Percentiles rank a stretch among this genome's conserved stretches.
phyloP scores from a whole-genome alignment of 2,888 invertebrate genomes.

The Operophtera brumata region DNA sequence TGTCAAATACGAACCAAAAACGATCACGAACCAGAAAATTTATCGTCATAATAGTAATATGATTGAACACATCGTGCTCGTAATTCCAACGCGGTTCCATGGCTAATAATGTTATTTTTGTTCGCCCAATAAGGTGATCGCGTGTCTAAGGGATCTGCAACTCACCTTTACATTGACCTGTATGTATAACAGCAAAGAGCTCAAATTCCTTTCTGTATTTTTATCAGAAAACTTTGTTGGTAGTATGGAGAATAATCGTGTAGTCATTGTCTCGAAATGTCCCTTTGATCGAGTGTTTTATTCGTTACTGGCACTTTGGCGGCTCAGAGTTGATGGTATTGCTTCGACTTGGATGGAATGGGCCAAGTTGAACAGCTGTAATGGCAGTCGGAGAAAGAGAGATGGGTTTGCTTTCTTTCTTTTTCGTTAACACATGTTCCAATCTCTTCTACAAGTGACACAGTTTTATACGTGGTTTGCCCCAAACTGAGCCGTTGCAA shows the following conservation, averaged over 20 bases:
- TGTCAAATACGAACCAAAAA: conserved; percentile 32
- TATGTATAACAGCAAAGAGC: conserved; percentile 36
- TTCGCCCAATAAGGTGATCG: conserved; percentile 56
- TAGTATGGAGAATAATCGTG: conserved; percentile 48
- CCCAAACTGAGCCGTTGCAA: too few species aligned
- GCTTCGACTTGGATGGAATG: conserved; percentile 28
- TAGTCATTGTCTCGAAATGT: conserved; percentile 51
- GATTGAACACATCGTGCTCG: conserved; percentile 55
- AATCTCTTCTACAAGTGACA: neutral
- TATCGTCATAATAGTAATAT: conserved; percentile 54
- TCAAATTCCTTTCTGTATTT: conserved; percentile 31
- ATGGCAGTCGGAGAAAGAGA: conserved; percentile 16
- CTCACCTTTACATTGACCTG: conserved; percentile 27
- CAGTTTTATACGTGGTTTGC: neutral
- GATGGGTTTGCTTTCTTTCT: conserved; percentile 12
- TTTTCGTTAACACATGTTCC: conserved; percentile 2
- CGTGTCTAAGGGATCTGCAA: conserved; percentile 44
- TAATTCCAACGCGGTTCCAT: conserved; percentile 52
- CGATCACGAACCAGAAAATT: conserved; percentile 49
- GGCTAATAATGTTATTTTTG: conserved; percentile 64
- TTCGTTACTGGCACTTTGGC: conserved; percentile 45
- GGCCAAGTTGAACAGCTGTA: conserved; percentile 33
- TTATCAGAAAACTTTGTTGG: conserved; percentile 45
- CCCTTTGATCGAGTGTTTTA: conserved; percentile 53
- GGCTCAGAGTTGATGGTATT: conserved; percentile 42